Percentiles rank a stretch among this genome's conserved stretches.
These are phyloP conservation scores for Acrobasis suavella DNA, from an alignment of 2,888 invertebrate genomes.

Conservation along the genomic window DNA sequence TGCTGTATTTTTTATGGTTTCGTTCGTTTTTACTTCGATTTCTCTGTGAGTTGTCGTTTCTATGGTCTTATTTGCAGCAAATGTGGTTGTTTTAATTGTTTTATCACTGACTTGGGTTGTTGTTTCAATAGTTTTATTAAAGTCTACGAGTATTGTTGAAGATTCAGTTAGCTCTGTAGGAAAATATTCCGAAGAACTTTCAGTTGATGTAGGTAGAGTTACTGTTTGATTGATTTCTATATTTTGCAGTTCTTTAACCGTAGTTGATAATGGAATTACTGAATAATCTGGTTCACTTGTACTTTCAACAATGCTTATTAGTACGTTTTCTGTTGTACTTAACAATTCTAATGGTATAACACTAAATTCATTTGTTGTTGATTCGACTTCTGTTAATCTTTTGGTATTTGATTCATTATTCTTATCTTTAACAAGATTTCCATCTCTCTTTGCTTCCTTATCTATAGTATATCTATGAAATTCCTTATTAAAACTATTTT, in stretches of 20 bases:
- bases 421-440: conserved; percentile 32
- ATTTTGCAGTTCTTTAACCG: conserved; percentile 45
- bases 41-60: conserved; percentile 16
- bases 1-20: conserved; percentile 23
- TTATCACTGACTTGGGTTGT: neutral
- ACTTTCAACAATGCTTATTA: conserved; percentile 58
- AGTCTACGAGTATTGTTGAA: neutral
- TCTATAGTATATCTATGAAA: conserved; percentile 63
- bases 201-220: conserved; percentile 53
- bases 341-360: conserved; percentile 71
- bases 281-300: conserved; percentile 65
- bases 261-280: conserved; percentile 67
- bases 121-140: neutral
- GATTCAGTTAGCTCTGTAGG: conserved; percentile 29
- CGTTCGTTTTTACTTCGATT: conserved; percentile 11
- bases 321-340: conserved; percentile 64
- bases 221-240: conserved; percentile 58
- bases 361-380: conserved; percentile 57
- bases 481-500: conserved; percentile 57
- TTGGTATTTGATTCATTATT: conserved; percentile 35
- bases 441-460: conserved; percentile 42
- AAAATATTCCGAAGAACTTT: conserved; percentile 25
- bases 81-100: conserved; percentile 36
- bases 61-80: conserved; percentile 8
- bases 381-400: conserved; percentile 36